These are phyloP conservation scores for Daphoenositta chrysoptera DNA, from an alignment of 2,113 vertebrate species.

Conservation along the genomic window DNA sequence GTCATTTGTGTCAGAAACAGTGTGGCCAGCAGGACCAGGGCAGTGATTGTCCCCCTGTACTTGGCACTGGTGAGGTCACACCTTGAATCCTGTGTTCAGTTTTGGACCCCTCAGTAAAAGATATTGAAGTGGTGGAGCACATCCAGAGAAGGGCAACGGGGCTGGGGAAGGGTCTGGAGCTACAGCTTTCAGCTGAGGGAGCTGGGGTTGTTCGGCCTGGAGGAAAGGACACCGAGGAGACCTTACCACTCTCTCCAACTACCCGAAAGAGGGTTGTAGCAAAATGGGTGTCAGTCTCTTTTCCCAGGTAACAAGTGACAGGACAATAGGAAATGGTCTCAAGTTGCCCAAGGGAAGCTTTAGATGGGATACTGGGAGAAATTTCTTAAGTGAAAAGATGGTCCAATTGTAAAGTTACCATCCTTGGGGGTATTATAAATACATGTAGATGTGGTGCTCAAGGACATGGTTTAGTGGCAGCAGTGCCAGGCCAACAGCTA, in stretches of 20 bases:
- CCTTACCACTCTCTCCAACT: neutral
- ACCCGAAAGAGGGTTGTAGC: neutral
- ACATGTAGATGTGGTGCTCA: neutral
- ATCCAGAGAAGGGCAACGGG: neutral
- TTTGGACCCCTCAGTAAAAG: neutral
- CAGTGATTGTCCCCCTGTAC: rapidly evolving
- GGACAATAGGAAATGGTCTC: neutral
- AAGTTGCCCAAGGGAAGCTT: neutral
- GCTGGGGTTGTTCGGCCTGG: neutral
- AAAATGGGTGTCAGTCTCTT: neutral
- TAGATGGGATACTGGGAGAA: neutral
- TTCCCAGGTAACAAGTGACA: neutral
- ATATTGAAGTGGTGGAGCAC: rapidly evolving
- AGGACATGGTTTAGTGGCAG: neutral
- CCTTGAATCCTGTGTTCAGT: neutral
- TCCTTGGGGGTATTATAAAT: neutral
- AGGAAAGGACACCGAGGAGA: neutral
- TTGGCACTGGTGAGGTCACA: rapidly evolving
- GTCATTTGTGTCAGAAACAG: neutral
- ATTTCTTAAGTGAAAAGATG: neutral
- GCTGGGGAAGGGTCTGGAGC: neutral
- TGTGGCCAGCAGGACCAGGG: neutral
- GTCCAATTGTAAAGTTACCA: neutral
- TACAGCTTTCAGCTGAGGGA: neutral
- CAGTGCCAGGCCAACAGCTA: neutral